Evolutionary conservation across 64 coral and sea anemone genomes (phyloP), one percentile per base, ranked within the genome.

Genomic region (Platygyra sinensis): DNA sequence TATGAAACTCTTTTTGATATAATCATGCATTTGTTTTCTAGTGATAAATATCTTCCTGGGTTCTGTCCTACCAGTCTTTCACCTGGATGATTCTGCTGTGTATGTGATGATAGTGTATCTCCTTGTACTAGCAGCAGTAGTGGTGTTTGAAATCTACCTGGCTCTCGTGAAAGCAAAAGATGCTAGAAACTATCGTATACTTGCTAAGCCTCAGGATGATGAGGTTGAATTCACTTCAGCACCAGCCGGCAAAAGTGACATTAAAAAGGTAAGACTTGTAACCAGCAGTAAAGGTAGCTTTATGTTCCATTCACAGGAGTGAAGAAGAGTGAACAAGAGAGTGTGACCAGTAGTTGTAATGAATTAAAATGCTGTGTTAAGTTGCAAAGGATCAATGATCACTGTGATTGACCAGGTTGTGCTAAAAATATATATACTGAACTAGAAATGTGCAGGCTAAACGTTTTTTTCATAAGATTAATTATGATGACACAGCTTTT

Each of bases 31-130:
- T 49, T 90, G 3, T 72, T 25, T 19, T 22, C 20, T 25, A 90
- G 89, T 90, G 63, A 60, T 83, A 72, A 90, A 79, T 25, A 67
- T 90, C 17, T 90, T 90, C 63, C 80, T 90, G 67, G 89, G 77
- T 61, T 73, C 71, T 33, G 67, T 83, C 51, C 13, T 90, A 33
- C 51, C 79, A 36, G 57, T 24, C 24, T 75, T 90, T 36, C 52
- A 90, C 46, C 46, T 90, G 63, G 52, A 90, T 12, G 20, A 74
- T 20, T 80, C 69, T 10, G 89, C 65, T 10, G 77, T 82, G 30
- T 80, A 69, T 50, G 46, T 62, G n/a, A 79, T 90, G 63, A 74
- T 83, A 54, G 65, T 82, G n/a, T 90, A 82, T 16, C 80, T 79
- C 25, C 20, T 82, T 54, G 89, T n/a, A 24, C 30, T 83, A 46